phyloP scores from a whole-genome alignment of 1,140 invertebrate genomes.

The Bombus impatiens region DNA sequence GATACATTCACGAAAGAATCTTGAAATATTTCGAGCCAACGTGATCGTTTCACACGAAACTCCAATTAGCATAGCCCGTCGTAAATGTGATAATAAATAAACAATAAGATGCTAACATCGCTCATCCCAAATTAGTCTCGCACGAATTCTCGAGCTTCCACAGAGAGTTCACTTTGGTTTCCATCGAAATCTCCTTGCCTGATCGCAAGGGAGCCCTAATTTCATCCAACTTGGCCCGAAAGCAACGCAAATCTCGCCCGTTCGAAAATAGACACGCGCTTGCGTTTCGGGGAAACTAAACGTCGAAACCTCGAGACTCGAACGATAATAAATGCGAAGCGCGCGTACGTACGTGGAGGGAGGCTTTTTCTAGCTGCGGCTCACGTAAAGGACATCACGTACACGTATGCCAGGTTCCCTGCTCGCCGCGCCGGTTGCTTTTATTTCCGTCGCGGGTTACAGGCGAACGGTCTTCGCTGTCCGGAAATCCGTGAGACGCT shows the following conservation, averaged over 20 bases:
- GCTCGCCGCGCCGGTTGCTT: slow-evolving; percentile 5
- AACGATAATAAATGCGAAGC: slow-evolving; percentile 39
- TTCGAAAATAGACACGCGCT: slow-evolving; percentile 1
- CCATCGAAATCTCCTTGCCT: background rate
- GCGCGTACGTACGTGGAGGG: too few species aligned
- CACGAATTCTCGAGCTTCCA: background rate
- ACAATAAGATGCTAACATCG: background rate
- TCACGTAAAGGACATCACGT: slow-evolving; percentile 57
- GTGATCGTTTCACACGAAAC: background rate
- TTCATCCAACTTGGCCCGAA: background rate
- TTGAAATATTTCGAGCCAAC: background rate
- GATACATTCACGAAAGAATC: background rate
- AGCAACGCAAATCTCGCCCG: background rate
- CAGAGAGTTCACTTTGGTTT: background rate
- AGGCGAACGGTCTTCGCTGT: slow-evolving; percentile 19
- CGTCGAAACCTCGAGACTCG: slow-evolving; percentile 1
- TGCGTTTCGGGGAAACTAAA: background rate
- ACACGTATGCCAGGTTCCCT: background rate
- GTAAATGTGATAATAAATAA: background rate
- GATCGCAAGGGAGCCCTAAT: background rate
- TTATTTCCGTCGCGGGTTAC: slow-evolving; percentile 52
- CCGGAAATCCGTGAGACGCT: slow-evolving; percentile 60
- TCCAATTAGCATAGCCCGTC: background rate
- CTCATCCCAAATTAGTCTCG: background rate
- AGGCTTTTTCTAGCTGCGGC: slow-evolving; percentile 34